phyloP scores from a whole-genome alignment of 2,797 vertebrate species.

The Odontamblyopus rebecca region DNA sequence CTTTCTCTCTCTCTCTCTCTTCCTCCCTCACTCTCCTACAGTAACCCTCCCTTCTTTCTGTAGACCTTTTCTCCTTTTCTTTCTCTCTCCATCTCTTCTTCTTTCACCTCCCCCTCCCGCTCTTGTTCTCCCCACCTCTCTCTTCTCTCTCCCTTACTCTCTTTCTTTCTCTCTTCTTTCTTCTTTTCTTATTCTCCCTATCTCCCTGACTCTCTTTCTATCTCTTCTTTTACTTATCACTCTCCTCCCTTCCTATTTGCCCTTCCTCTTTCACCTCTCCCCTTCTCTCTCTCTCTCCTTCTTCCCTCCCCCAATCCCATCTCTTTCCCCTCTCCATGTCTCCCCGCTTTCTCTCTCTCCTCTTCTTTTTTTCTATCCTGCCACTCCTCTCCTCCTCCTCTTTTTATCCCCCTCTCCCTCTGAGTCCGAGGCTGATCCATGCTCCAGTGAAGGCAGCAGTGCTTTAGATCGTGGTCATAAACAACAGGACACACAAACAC shows the following conservation, averaged over 20 bases:
- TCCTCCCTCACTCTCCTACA: too few relatives aligned
- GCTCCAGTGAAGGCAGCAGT: constrained; percentile 57
- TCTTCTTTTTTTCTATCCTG: not conserved
- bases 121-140: not conserved
- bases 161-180: not conserved
- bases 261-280: not conserved
- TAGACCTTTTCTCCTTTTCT: not conserved
- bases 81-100: not conserved
- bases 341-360: not conserved
- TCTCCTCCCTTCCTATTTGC: not conserved
- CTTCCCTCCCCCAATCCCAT: too few relatives aligned
- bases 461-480: constrained; percentile 40
- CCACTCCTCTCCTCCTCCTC: too few relatives aligned
- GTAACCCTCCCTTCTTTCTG: too few relatives aligned
- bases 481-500: constrained; percentile 34
- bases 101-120: too few relatives aligned
- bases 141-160: not conserved
- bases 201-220: too few relatives aligned
- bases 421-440: constrained; percentile 60
- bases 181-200: not conserved
- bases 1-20: too few relatives aligned
- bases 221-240: too few relatives aligned
- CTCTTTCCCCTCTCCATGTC: not conserved
- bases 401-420: not conserved
- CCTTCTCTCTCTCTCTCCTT: not conserved